phyloP scores from a whole-genome alignment of 2,113 vertebrate species.

The Zosterops hypoxanthus region DNA sequence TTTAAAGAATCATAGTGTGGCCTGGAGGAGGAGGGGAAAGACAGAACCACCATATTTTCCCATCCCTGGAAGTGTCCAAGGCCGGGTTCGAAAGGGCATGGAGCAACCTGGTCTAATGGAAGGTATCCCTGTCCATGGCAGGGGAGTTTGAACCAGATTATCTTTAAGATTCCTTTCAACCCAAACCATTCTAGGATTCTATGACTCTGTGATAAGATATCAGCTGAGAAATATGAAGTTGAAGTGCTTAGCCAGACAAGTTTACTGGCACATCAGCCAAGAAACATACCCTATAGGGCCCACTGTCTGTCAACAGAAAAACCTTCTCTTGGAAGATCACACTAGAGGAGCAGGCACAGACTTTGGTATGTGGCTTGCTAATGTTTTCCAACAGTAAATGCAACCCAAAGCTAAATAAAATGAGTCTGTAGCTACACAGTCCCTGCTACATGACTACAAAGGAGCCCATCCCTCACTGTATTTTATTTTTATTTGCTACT shows the following conservation, averaged over 20 bases:
- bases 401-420: neutral
- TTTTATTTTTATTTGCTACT: neutral
- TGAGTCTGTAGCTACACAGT: neutral
- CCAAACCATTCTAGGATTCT: neutral
- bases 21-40: neutral
- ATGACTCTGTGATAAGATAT: neutral
- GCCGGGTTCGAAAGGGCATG: neutral
- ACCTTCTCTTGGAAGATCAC: neutral
- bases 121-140: no score
- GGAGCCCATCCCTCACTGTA: neutral
- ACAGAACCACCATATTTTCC: neutral
- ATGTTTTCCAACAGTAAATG: neutral
- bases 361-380: neutral
- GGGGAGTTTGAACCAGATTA: neutral
- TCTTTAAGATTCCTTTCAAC: neutral
- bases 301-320: neutral
- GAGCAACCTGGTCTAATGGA: neutral
- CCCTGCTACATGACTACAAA: neutral
- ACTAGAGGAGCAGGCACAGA: rapidly evolving
- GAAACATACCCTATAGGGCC: neutral
- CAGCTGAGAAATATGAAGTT: neutral
- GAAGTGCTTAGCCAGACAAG: neutral
- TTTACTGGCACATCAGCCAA: neutral
- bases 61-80: no score
- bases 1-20: neutral